Percentiles rank a stretch among this genome's conserved stretches.
These are phyloP conservation scores for Meda fulgida DNA, from an alignment of 2,797 vertebrate species.

Conservation along the genomic window DNA sequence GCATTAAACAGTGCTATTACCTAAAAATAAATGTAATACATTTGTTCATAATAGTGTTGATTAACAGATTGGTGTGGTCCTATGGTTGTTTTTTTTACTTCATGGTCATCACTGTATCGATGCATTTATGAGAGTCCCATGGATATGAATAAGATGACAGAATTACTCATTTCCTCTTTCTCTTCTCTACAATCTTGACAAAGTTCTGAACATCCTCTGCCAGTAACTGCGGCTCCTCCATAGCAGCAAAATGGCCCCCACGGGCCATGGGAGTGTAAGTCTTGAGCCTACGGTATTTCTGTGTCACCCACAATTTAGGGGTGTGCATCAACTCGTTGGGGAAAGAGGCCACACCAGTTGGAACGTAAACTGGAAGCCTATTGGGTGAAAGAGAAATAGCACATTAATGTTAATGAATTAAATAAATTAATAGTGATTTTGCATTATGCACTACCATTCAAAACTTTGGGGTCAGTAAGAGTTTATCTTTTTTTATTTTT, in stretches of 20 bases:
- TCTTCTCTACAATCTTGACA: conserved; percentile 77
- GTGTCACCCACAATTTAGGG: conserved; percentile 78
- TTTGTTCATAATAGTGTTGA: background rate
- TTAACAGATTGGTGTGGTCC: background rate
- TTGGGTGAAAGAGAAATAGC: background rate
- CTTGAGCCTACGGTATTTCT: conserved; percentile 76
- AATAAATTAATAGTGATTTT: background rate
- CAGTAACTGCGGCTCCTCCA: conserved; percentile 87
- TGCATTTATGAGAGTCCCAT: background rate
- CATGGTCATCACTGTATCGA: background rate
- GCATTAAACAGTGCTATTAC: background rate
- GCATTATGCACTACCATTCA: background rate
- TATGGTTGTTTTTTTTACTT: background rate
- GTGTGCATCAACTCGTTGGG: conserved; percentile 81
- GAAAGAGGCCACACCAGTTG: conserved; percentile 82
- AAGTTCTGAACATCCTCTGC: conserved; percentile 85
- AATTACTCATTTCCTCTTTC: conserved; percentile 45
- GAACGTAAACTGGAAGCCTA: conserved; percentile 79
- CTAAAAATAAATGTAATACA: background rate
- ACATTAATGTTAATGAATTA: too few species aligned
- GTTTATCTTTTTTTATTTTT: too few species aligned
- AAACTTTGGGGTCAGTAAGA: background rate
- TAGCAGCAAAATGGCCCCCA: conserved; percentile 90
- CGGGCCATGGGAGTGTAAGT: conserved; percentile 77
- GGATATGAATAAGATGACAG: background rate